Evolutionary conservation across 2,797 vertebrate species (phyloP).

Genomic region (Erethizon dorsatum): DNA sequence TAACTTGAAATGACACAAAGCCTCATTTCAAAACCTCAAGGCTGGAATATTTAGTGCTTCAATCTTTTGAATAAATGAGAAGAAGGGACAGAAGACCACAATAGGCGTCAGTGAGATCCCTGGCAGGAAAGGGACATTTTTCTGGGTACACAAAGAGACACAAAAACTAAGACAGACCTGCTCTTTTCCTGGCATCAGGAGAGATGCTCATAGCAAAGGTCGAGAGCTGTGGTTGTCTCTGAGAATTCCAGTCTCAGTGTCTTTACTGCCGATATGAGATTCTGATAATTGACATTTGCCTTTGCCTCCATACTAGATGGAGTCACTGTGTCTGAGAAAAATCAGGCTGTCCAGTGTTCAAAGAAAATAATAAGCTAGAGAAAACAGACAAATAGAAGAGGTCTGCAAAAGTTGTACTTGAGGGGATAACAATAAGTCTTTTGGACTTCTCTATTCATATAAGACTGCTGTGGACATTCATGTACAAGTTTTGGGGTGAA

Average conservation of each 20-base stretch:
- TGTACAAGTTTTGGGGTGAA: background rate
- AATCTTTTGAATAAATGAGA: conserved; percentile 65
- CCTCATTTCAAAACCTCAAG: conserved; percentile 60
- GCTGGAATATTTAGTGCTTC: conserved; percentile 38
- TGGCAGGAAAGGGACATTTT: conserved; percentile 30
- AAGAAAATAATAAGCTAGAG: conserved; percentile 42
- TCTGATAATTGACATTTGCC: conserved; percentile 49
- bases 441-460: conserved; percentile 6
- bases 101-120: background rate
- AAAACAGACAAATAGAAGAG: conserved; percentile 52
- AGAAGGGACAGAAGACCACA: conserved; percentile 33
- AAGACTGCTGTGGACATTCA: background rate
- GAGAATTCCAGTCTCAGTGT: conserved; percentile 39
- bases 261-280: conserved; percentile 40
- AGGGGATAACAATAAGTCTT: conserved; percentile 12
- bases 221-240: conserved; percentile 56
- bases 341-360: background rate
- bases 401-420: conserved; percentile 37
- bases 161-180: background rate
- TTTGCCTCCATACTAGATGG: conserved; percentile 49
- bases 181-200: conserved; percentile 28
- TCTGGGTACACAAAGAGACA: conserved; percentile 22
- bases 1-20: conserved; percentile 37
- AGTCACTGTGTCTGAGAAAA: conserved; percentile 58
- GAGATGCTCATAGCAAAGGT: conserved; percentile 51